Evolutionary conservation across 1,140 invertebrate genomes (phyloP), one percentile per base, ranked within the genome.

Genomic region (Subanguina moxae): DNA sequence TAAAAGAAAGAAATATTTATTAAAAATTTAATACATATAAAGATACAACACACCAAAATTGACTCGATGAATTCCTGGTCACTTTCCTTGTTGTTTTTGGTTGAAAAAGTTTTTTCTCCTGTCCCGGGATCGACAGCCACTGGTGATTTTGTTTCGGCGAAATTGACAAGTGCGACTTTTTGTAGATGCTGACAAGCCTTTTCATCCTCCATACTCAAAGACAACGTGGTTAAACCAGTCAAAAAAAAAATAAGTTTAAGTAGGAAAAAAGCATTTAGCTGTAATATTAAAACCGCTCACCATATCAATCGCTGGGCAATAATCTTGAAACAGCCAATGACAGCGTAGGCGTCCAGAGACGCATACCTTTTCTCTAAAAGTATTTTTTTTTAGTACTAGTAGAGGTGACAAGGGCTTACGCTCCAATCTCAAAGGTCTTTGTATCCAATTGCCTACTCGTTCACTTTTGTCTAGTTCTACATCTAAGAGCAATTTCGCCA

Each of bases 381-480:
- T n/a, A n/a, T n/a, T 52, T 52, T 15, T 7, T 19, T 7, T 52
- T 15, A 52, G 48, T 52, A 15, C 8, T 5, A 25, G 23, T 15
- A 21, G 3, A 52, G 17, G 17, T 52, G 13, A 45, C 21, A 25
- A 23, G 15, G 3, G 67, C 57, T 67, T 21, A 68, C 67, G 59
- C n/a, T 68, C 67, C 32, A 67, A 25, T 46, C 67, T 62, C 1
- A 68, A 11, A 25, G 67, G 67, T 5, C 67, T 32, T 21, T 67
- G 25, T 27, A 30, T 57, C 67, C 67, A 68, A 52, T 68, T 68
- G 38, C 59, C 67, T 27, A 23, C 57, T 17, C 52, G 28, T 42
- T 68, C 67, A 56, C 30, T 38, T n/a, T 68, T 68, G 32, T 68
- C 62, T 15, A 68, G 23, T 43, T 68, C 21, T 19, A 68, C 25